Percentiles rank a stretch among this genome's conserved stretches.
phyloP scores from a whole-genome alignment of 1,140 invertebrate species.

The Campodea augens region DNA sequence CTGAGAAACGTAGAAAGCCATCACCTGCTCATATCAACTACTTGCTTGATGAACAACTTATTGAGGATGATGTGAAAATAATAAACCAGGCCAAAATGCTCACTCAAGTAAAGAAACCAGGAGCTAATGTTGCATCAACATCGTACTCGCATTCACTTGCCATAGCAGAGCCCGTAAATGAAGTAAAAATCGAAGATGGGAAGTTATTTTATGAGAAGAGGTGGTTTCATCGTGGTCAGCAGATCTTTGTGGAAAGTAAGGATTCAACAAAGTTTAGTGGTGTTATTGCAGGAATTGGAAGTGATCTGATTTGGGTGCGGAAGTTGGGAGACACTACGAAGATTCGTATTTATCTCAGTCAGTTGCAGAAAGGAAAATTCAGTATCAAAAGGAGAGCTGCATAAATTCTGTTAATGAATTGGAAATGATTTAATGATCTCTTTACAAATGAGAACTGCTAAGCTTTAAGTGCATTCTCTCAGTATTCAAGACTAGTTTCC shows the following conservation, averaged over 20 bases:
- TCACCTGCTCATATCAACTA: constrained; percentile 66
- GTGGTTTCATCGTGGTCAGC: constrained; percentile 87
- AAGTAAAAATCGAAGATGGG: constrained; percentile 81
- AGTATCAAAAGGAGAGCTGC: constrained; percentile 63
- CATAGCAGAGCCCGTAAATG: constrained; percentile 19
- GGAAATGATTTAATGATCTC: neutral
- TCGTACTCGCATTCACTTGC: constrained; percentile 9
- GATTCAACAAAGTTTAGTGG: constrained; percentile 62
- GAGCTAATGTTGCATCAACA: constrained; percentile 17
- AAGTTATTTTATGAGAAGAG: constrained; percentile 81
- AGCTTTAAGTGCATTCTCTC: too few relatives aligned
- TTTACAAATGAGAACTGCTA: too few relatives aligned
- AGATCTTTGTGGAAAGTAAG: constrained; percentile 74
- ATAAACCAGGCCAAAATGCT: constrained; percentile 45
- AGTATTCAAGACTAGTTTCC: too few relatives aligned
- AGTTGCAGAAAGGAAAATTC: constrained; percentile 70
- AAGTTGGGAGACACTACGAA: constrained; percentile 60
- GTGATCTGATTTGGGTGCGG: constrained; percentile 79
- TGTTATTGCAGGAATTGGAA: constrained; percentile 71
- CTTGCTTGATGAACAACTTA: constrained; percentile 69
- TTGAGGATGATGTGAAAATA: constrained; percentile 68
- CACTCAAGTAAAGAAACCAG: constrained; percentile 26
- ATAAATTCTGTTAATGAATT: constrained; percentile 19
- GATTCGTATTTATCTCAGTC: constrained; percentile 60
- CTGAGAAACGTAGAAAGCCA: constrained; percentile 61